These are phyloP conservation scores for Agrotis segetum DNA, from an alignment of 2,888 invertebrate genomes.

Conservation along the genomic window DNA sequence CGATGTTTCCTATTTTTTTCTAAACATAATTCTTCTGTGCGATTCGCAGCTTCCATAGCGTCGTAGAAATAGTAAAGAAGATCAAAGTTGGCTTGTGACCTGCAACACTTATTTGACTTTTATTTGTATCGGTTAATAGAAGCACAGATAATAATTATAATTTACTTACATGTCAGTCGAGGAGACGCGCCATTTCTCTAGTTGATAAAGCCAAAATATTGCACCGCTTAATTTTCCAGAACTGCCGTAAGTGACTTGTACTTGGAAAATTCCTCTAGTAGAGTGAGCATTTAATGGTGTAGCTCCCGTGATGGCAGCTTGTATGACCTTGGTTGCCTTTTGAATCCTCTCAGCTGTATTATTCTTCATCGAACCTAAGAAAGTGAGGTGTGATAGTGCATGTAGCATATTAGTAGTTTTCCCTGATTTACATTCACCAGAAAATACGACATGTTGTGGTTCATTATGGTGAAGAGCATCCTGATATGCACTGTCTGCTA, in stretches of 20 bases:
- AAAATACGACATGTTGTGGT: constrained; percentile 96
- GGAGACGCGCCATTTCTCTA: constrained; percentile 97
- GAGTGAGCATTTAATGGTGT: constrained; percentile 96
- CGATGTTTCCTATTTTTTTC: constrained; percentile 93
- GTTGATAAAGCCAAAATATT: constrained; percentile 95
- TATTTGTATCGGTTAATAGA: constrained; percentile 52
- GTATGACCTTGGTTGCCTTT: constrained; percentile 93
- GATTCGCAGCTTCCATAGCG: constrained; percentile 93
- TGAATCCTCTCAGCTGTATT: constrained; percentile 92
- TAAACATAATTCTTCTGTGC: constrained; percentile 93
- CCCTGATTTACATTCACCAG: constrained; percentile 97
- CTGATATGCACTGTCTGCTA: constrained; percentile 97
- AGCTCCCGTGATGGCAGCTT: constrained; percentile 95
- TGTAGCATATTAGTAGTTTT: constrained; percentile 96
- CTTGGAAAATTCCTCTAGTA: constrained; percentile 95
- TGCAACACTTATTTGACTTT: constrained; percentile 78
- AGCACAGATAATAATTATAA: background rate
- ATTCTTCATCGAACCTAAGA: constrained; percentile 94
- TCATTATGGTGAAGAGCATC: constrained; percentile 97
- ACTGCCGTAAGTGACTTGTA: constrained; percentile 95
- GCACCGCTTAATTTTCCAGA: constrained; percentile 97
- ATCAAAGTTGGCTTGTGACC: constrained; percentile 97
- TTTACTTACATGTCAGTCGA: constrained; percentile 93
- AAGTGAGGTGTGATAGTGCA: constrained; percentile 95
- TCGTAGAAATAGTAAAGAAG: constrained; percentile 97